phyloP scores from a whole-genome alignment of 2,888 invertebrate species.

The Campoletis raptor region DNA sequence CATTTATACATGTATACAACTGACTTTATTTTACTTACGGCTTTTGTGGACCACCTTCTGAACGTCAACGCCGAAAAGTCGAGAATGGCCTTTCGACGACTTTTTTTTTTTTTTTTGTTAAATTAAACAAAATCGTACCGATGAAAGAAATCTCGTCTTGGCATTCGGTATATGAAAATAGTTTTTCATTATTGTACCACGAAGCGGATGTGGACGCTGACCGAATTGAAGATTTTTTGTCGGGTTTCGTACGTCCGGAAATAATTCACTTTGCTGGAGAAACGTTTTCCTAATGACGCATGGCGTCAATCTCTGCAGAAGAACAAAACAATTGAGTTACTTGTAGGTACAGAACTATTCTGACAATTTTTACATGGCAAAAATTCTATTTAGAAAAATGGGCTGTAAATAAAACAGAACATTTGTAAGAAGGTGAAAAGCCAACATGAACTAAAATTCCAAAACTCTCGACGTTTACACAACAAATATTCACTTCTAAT shows the following conservation, averaged over 20 bases:
- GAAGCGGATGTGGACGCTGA: conserved; percentile 33
- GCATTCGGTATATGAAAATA: conserved; percentile 13
- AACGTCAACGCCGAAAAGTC: conserved; percentile 22
- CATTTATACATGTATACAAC: conserved; percentile 1
- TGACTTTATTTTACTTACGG: conserved; percentile 21
- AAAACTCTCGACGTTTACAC: too few relatives aligned
- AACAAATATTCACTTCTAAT: too few relatives aligned
- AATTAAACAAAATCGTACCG: background rate
- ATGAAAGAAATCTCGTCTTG: conserved; percentile 14
- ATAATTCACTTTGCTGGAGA: background rate
- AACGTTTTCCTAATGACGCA: conserved; percentile 34
- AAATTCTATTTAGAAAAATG: background rate
- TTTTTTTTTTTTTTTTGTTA: background rate
- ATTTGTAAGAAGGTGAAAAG: too few relatives aligned
- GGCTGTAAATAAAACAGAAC: background rate
- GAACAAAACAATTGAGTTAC: conserved; percentile 17
- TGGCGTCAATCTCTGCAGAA: conserved; percentile 42
- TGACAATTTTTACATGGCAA: too few relatives aligned
- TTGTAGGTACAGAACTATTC: background rate
- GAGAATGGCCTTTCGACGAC: conserved; percentile 18
- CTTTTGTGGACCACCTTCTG: conserved; percentile 1
- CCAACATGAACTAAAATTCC: too few relatives aligned
- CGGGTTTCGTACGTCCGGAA: conserved; percentile 2
- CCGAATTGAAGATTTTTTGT: conserved; percentile 44
- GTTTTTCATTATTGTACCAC: background rate